Evolutionary conservation across 37 sponge, comb jelly and placozoan species (phyloP), one percentile per base, ranked within the genome.

Genomic region (Corticium candelabrum): DNA sequence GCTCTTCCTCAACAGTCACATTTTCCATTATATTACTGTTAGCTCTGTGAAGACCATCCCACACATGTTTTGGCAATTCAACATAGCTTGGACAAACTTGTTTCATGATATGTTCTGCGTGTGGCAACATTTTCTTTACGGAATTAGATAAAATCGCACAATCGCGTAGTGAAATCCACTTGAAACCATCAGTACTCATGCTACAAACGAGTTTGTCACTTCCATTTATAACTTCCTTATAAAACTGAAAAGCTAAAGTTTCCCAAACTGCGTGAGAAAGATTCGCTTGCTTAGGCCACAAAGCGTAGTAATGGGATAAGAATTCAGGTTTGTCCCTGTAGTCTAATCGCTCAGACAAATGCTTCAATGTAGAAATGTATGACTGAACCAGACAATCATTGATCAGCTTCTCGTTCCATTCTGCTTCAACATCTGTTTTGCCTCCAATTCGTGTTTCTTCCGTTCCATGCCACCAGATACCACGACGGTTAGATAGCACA

Each of bases 391-490:
- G 40, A 1, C 41, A 69, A 21, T 36, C 37, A 35, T 80, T 38
- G 57, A 85, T 82, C 2, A 85, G 69, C 30, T 31, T 7, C 15
- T n/a, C 1, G 39, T 87, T 87, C 84, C 87, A 83, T 37, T 70
- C 40, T 2, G 75, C 78, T 35, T 67, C 39, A 33, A 82, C 29
- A 33, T 0, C 74, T 15, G 35, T 40, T 5, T 35, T 77, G 29
- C 31, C 38, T 37, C 30, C 78, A 68, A n/a, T 40, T 11, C 67
- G 31, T 0, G 41, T 70, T n/a, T n/a, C n/a, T 32, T 81, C 74
- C 1, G 78, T 50, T 27, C 21, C 21, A 21, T 50, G 30, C 27
- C 81, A 80, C 86, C 86, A 80, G 15, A 79, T 77, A 21, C 81
- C 88, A 40, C 82, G 74, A 3, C 89, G 41, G 68, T 88, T 74